Evolutionary conservation across 1,140 invertebrate species (phyloP).

Genomic region (Drosophila teissieri): DNA sequence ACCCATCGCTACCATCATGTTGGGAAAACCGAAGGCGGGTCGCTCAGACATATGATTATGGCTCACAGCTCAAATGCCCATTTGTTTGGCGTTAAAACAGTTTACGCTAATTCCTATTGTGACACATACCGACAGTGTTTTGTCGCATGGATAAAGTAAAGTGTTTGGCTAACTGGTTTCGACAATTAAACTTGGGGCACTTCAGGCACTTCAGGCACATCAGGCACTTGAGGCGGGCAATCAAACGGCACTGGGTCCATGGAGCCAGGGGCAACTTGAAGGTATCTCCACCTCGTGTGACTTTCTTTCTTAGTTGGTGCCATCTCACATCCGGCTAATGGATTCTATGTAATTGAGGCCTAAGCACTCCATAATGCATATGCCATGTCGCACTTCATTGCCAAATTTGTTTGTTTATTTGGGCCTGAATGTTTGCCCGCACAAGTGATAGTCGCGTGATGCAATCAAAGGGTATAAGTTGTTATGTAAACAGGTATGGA

Average conservation of each 20-base stretch:
- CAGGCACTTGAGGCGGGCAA: constrained; percentile 15
- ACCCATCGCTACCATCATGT: neutral
- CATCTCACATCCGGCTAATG: constrained; percentile 58
- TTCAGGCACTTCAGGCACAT: neutral
- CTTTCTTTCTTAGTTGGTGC: constrained; percentile 47
- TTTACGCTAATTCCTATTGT: constrained; percentile 81
- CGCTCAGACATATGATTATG: constrained; percentile 21
- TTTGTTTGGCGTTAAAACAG: constrained; percentile 75
- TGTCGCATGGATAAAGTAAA: constrained; percentile 61
- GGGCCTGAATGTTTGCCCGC: constrained; percentile 24
- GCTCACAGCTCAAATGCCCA: constrained; percentile 26
- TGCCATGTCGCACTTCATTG: constrained; percentile 53
- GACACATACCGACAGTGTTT: constrained; percentile 62
- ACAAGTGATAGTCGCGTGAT: constrained; percentile 49
- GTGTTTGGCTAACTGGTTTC: constrained; percentile 66
- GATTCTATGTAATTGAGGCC: constrained; percentile 69
- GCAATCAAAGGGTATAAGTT: constrained; percentile 49
- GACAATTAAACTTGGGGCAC: constrained; percentile 60
- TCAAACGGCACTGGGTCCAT: constrained; percentile 57
- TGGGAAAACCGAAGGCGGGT: constrained; percentile 40
- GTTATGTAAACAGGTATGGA: constrained; percentile 44
- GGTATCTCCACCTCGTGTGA: constrained; percentile 26
- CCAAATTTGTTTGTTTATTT: constrained; percentile 66
- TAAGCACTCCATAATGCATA: constrained; percentile 29
- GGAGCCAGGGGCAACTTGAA: constrained; percentile 56